Evolutionary conservation across 2,113 vertebrate genomes (phyloP), one percentile per base, ranked within the genome.

Genomic region (Periophthalmodon schlosseri): DNA sequence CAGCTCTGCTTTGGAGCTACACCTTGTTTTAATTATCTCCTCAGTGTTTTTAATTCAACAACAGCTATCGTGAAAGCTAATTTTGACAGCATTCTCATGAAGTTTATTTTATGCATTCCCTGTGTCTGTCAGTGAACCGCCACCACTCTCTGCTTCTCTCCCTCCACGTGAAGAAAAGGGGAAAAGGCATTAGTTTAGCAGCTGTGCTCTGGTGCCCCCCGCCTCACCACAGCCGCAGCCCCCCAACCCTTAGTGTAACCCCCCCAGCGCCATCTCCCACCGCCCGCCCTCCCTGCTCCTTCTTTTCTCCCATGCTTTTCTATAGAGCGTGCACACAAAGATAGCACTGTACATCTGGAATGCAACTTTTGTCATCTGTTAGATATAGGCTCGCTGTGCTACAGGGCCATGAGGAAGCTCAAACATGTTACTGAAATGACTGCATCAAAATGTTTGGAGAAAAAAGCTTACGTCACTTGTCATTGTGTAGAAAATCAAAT

Each of bases 341-440:
- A 94, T 93, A 84, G 89, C 78, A 91, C 89, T 94, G 90, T 94
- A 93, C 93, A 92, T 93, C 92, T 93, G 92, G 91, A 93, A 92
- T 92, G 91, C 88, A 92, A 92, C 90, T 93, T 91, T 91, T 93
- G 90, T 93, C 91, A 90, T 92, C 91, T 92, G 93, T 91, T 93
- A 93, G 92, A 93, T 91, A 89, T 88, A 91, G 84, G 84, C 70
- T 77, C 72, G 86, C 84, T 80, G 57, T 77, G 80, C 82, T 84
- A 56, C 79, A 76, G 86, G 89, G 80, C 85, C 80, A 76, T 75
- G 74, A 82, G 79, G 81, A 77, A 73, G 87, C 81, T 83, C 61
- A 84, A 88, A 92, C 89, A 89, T 91, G 92, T 91, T 90, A 90
- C 89, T 91, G 73, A 80, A 91, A 92, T 91, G 79, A 91, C 75